Conservation (phyloP, 2,113 vertebrate genomes). For the Calidris pygmaea region DNA sequence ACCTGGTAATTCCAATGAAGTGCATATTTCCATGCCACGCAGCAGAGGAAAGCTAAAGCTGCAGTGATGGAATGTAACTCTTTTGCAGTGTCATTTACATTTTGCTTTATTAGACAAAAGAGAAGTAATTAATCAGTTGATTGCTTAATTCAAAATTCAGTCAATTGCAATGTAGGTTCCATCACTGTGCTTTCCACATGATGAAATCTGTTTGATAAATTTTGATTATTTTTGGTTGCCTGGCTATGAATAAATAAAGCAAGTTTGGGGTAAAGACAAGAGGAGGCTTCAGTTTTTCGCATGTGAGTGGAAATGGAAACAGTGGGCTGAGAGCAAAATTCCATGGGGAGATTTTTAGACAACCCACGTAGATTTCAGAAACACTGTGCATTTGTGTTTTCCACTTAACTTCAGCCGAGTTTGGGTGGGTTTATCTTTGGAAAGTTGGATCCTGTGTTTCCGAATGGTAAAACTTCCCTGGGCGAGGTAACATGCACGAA, state of each 20-base stretch:
- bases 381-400: neutral
- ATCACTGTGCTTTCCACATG: constrained; percentile 37
- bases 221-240: neutral
- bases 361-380: neutral
- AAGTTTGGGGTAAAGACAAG: neutral
- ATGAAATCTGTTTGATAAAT: constrained; percentile 24
- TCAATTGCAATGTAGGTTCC: constrained; percentile 15
- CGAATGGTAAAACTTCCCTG: neutral
- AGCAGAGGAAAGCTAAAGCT: neutral
- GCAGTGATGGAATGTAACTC: neutral
- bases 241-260: neutral
- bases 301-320: neutral
- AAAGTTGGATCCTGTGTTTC: neutral
- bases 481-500: too few relatives aligned
- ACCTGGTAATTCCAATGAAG: neutral
- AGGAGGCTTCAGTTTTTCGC: neutral
- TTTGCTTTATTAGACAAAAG: constrained; percentile 66
- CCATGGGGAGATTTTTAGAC: neutral
- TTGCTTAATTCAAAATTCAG: constrained; percentile 49
- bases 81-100: constrained; percentile 3
- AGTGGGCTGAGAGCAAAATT: neutral
- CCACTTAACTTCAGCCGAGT: neutral
- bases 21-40: neutral
- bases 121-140: constrained; percentile 66
- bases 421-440: neutral